phyloP scores from a whole-genome alignment of 2,797 vertebrate species.

The Kryptolebias ocellatus region DNA sequence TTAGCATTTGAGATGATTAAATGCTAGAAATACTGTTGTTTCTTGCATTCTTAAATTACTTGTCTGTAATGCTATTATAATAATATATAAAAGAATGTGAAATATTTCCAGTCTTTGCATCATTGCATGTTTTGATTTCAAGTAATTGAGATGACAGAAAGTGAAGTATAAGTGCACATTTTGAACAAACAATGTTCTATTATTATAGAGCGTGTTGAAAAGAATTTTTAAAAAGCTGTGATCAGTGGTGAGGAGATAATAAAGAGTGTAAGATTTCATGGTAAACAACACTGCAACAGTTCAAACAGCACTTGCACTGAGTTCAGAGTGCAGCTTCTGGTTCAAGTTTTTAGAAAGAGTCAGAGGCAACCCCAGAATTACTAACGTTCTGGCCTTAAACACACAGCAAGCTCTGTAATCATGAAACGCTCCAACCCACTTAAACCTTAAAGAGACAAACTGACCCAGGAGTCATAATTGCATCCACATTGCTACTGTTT shows the following conservation, averaged over 20 bases:
- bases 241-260: constrained; percentile 49
- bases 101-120: constrained; percentile 29
- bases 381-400: constrained; percentile 76
- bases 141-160: constrained; percentile 32
- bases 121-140: constrained; percentile 16
- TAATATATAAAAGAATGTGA: constrained; percentile 11
- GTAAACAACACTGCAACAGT: constrained; percentile 69
- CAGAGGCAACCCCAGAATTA: constrained; percentile 74
- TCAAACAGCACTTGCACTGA: constrained; percentile 59
- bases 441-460: constrained; percentile 78
- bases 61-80: constrained; percentile 11
- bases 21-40: neutral
- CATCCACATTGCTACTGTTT: constrained; percentile 78
- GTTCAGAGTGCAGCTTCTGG: constrained; percentile 61
- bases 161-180: constrained; percentile 30
- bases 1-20: constrained; percentile 6
- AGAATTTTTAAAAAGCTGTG: constrained; percentile 47
- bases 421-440: constrained; percentile 73
- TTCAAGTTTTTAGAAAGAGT: constrained; percentile 64
- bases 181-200: constrained; percentile 42
- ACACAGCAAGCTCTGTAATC: constrained; percentile 78
- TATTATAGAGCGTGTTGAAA: constrained; percentile 56
- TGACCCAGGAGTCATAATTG: constrained; percentile 73
- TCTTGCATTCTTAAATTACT: constrained; percentile 8
- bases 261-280: constrained; percentile 46